phyloP scores from a whole-genome alignment of 2,113 vertebrate species.

The Ciconia boyciana region DNA sequence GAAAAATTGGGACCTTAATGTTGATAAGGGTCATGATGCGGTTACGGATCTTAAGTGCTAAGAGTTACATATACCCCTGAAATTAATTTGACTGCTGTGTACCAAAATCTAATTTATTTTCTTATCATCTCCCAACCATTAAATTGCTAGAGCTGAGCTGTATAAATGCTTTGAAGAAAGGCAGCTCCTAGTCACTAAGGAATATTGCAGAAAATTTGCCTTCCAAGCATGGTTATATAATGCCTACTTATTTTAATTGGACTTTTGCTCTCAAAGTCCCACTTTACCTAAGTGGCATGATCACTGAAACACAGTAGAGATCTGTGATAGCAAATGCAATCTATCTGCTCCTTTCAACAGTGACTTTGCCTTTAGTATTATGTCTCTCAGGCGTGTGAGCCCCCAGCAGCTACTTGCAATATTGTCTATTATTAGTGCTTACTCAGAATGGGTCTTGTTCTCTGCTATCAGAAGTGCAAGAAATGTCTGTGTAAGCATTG shows the following conservation, averaged over 20 bases:
- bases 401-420: background rate
- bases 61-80: background rate
- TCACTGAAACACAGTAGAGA: background rate
- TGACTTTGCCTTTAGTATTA: background rate
- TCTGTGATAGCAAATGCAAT: background rate
- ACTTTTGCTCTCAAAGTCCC: conserved; percentile 42
- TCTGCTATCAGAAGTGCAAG: background rate
- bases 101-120: conserved; percentile 36
- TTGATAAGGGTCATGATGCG: background rate
- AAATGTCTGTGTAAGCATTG: conserved; percentile 50
- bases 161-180: conserved; percentile 18
- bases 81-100: background rate
- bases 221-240: conserved; percentile 35
- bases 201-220: conserved; percentile 40
- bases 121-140: conserved; percentile 5
- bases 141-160: conserved; percentile 9
- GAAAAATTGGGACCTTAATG: background rate
- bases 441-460: background rate
- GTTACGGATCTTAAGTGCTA: background rate
- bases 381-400: background rate
- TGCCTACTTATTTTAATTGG: conserved; percentile 27
- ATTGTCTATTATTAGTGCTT: conserved; percentile 27
- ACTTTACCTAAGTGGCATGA: background rate
- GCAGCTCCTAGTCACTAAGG: conserved; percentile 12
- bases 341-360: background rate